These are phyloP conservation scores for Halictus rubicundus DNA, from an alignment of 1,140 invertebrate species.

Conservation along the genomic window DNA sequence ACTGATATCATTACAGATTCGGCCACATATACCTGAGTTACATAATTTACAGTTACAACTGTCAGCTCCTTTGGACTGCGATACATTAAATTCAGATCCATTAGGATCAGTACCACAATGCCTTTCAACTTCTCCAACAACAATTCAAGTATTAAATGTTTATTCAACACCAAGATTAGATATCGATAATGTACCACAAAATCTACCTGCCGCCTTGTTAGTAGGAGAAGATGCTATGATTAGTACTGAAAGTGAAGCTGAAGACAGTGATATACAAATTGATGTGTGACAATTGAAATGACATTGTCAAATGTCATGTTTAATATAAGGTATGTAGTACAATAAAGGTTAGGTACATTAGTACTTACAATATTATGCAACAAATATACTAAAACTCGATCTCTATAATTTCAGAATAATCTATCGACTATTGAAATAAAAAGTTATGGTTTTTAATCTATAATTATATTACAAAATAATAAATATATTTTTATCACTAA, in stretches of 20 bases:
- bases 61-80: conserved; percentile 75
- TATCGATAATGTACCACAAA: conserved; percentile 78
- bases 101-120: conserved; percentile 75
- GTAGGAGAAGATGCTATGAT: conserved; percentile 79
- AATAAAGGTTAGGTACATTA: not conserved
- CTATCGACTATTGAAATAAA: conserved; percentile 14
- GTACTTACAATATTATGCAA: not conserved
- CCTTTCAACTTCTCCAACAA: conserved; percentile 76
- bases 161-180: conserved; percentile 77
- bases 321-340: conserved; percentile 18
- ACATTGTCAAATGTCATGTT: conserved; percentile 17
- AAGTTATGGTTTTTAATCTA: conserved; percentile 35
- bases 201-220: conserved; percentile 78
- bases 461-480: conserved; percentile 29
- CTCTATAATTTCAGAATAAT: conserved; percentile 26
- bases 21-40: conserved; percentile 84
- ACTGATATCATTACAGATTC: conserved; percentile 79
- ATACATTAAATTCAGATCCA: conserved; percentile 73
- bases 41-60: conserved; percentile 79
- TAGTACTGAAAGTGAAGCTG: conserved; percentile 79
- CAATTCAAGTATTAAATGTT: conserved; percentile 79
- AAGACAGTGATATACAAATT: conserved; percentile 80
- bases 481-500: conserved; percentile 39
- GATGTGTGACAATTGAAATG: conserved; percentile 77
- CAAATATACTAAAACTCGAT: not conserved